Evolutionary conservation across 2,797 vertebrate genomes (phyloP), one percentile per base, ranked within the genome.

Genomic region (Margarornis squamiger): DNA sequence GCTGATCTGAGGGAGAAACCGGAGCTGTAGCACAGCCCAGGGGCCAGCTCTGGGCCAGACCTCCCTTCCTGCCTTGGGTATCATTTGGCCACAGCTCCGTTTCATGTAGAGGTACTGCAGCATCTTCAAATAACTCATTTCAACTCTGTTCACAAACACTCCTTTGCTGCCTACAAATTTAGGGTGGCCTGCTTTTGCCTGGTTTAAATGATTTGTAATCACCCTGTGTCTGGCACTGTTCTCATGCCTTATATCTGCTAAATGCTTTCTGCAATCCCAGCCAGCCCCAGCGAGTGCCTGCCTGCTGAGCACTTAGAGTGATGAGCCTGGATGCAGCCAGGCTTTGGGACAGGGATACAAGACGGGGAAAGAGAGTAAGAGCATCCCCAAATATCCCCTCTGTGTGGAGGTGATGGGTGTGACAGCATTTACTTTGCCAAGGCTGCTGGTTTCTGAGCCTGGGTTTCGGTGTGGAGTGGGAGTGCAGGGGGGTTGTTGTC

Each of bases 1-100:
- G 85, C 65, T 90, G 79, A 92, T 57, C n/a, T 80, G 72, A 62
- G 43, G 75, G 61, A 81, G 87, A 94, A 90, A 75, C 29, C 4
- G 0, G 39, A 88, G 85, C 85, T 83, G 57, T 66, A 63, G 58
- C 59, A 29, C 29, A 89, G 81, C 84, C 46, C 59, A 14, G 51
- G 14, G 39, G 23, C 3, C 14, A 86, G 51, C 38, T 93, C 55
- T 13, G 4, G 1, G 62, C 48, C 92, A 86, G 52, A 55, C 18
- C 10, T 9, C 29, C 27, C 20, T 67, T 48, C 58, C 65, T 36
- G 19, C 38, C 75, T 75, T 1, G 0, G 58, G 12, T 34, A 39
- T 65, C 45, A 39, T 58, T 83, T 49, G 61, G 30, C 91, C 68
- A 23, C 24, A 6, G 10, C 71, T 36, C 14, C 0, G 2, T n/a